Conservation (phyloP, 2,888 invertebrate species). For the Acholoe squamosa region DNA sequence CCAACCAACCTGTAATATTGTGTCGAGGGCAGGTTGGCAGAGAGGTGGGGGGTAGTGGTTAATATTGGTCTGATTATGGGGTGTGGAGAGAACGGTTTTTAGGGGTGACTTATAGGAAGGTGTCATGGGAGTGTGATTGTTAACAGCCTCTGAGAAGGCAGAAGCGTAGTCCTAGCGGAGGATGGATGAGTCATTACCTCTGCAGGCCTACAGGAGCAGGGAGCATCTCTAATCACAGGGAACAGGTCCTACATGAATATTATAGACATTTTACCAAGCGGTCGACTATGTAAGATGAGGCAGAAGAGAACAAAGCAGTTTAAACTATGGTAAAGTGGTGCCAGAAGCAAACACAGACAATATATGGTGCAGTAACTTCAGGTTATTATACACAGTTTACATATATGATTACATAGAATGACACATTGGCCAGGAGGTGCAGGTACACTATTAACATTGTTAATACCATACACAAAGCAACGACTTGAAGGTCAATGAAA, state of each 20-base stretch:
- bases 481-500: constrained; percentile 35
- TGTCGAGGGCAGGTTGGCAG: not conserved
- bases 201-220: not conserved
- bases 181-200: not conserved
- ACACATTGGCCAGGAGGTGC: not conserved
- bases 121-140: constrained; percentile 4
- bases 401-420: no score
- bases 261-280: not conserved
- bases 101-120: not conserved
- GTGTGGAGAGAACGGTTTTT: not conserved
- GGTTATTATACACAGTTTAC: not conserved
- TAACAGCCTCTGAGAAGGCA: not conserved
- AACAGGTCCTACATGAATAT: not conserved
- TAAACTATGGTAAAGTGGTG: constrained; percentile 12
- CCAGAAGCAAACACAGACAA: not conserved
- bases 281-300: not conserved
- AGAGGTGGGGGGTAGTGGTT: no score
- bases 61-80: not conserved
- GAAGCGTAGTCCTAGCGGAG: not conserved
- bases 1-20: not conserved
- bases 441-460: not conserved
- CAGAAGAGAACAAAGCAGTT: not conserved
- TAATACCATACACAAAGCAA: not conserved
- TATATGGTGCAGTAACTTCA: not conserved
- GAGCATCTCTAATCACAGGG: not conserved